These are phyloP conservation scores for Caretta caretta DNA, from an alignment of 2,113 vertebrate genomes.

Conservation along the genomic window DNA sequence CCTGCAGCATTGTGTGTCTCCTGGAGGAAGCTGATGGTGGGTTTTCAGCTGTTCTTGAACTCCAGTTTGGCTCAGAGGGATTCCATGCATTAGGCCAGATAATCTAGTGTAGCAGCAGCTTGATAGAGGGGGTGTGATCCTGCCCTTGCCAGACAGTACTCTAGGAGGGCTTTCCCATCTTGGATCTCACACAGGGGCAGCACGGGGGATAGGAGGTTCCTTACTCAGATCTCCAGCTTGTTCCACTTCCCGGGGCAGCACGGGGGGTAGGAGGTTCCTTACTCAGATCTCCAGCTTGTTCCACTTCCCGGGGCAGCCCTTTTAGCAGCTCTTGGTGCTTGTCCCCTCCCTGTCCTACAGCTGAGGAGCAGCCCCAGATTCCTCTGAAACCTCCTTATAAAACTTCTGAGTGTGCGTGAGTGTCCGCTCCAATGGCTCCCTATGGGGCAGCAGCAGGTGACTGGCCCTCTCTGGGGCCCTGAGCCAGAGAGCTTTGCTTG, in stretches of 20 bases:
- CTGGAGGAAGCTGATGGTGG: not conserved
- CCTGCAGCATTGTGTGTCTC: not conserved
- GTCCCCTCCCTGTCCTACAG: not conserved
- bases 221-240: too few species aligned
- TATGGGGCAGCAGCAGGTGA: not conserved
- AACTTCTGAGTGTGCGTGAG: not conserved
- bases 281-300: not conserved
- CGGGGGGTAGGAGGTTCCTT: not conserved
- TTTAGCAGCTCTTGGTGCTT: not conserved
- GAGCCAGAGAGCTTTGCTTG: not conserved
- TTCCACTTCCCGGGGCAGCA: too few species aligned
- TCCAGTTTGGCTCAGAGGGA: not conserved
- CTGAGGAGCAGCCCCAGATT: not conserved
- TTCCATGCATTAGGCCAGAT: not conserved
- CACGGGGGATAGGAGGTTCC: too few species aligned
- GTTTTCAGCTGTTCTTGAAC: not conserved
- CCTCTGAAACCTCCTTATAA: not conserved
- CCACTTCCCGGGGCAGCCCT: not conserved
- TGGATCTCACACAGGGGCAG: not conserved
- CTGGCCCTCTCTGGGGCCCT: not conserved
- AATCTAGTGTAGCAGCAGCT: not conserved
- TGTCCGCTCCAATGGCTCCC: not conserved
- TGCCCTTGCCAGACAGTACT: not conserved
- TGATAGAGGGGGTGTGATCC: not conserved
- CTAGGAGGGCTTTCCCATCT: not conserved